Evolutionary conservation across 2,113 vertebrate species (phyloP).

Genomic region (Carettochelys insculpta): DNA sequence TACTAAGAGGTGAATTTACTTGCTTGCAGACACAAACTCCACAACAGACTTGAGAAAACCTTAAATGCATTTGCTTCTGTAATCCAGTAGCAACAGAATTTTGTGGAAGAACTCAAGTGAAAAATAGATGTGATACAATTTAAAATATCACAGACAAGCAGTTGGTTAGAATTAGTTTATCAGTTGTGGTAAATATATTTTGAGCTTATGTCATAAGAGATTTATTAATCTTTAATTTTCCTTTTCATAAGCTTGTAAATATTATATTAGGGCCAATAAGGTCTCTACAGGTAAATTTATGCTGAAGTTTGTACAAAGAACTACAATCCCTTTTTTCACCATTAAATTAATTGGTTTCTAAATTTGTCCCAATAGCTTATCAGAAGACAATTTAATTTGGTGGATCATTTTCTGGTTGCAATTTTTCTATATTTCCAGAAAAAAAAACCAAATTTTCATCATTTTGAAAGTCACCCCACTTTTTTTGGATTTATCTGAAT

Average conservation of each 20-base stretch:
- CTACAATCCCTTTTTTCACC: not conserved
- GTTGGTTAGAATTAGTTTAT: not conserved
- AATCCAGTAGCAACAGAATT: not conserved
- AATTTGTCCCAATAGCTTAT: not conserved
- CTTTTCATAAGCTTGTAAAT: not conserved
- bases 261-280: not conserved
- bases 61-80: not conserved
- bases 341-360: conserved; percentile 31
- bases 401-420: conserved; percentile 35
- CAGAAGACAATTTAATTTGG: not conserved
- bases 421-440: not conserved
- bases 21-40: not conserved
- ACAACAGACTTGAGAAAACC: not conserved
- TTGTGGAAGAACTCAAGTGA: not conserved
- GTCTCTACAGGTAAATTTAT: not conserved
- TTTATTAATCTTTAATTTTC: not conserved
- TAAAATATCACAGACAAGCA: not conserved
- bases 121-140: not conserved
- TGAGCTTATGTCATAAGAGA: too few relatives aligned
- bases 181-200: too few relatives aligned
- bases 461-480: not conserved
- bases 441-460: too few relatives aligned
- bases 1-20: not conserved
- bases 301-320: not conserved
- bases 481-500: conserved; percentile 2